These are phyloP conservation scores for Xestoiulus laeticollis DNA, from an alignment of 2,888 invertebrate species.

Conservation along the genomic window DNA sequence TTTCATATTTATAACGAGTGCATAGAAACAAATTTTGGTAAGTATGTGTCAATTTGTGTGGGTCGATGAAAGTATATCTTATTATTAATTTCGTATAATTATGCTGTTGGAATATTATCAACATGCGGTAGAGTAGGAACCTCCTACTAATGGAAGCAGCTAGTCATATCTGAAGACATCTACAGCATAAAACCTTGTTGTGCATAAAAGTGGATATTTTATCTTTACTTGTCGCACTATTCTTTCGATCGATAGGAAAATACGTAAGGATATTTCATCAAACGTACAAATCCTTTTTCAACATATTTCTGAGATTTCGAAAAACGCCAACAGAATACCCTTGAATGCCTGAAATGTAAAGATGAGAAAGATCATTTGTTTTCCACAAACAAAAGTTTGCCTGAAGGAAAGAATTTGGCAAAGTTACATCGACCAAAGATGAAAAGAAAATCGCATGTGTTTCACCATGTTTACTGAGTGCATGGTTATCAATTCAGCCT, in stretches of 20 bases:
- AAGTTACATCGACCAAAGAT: too few relatives aligned
- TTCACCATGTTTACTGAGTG: too few relatives aligned
- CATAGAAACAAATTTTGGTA: neutral
- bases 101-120: constrained; percentile 13
- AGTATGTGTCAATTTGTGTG: constrained; percentile 8
- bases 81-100: constrained; percentile 22
- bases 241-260: neutral
- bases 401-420: too few relatives aligned
- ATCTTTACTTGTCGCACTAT: neutral
- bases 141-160: neutral
- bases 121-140: neutral
- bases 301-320: neutral
- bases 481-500: too few relatives aligned
- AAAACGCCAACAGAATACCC: neutral
- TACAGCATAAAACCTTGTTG: neutral
- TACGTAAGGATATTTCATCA: neutral
- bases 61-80: constrained; percentile 13
- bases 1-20: neutral
- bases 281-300: neutral
- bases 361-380: neutral
- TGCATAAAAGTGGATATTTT: neutral
- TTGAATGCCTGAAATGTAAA: neutral
- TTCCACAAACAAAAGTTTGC: neutral
- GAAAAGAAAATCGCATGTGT: too few relatives aligned
- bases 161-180: neutral